Conservation (phyloP, 30 jellyfish, hydroid and myxozoan species). For the Mastigias papua region DNA sequence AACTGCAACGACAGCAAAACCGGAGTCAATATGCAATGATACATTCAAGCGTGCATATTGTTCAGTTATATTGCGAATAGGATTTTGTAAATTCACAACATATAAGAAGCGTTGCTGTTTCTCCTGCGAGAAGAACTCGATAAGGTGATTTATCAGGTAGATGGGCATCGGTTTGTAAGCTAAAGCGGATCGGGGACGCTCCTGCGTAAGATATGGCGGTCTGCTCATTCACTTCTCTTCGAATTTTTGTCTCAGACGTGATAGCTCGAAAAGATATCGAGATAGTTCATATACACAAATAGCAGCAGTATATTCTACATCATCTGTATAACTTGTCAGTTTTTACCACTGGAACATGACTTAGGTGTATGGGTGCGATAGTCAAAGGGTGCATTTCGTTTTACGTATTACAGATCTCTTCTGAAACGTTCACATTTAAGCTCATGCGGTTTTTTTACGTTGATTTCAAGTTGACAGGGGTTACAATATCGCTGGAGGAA, state of each 20-base stretch:
- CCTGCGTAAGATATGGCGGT: not conserved
- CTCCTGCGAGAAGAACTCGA: constrained; percentile 21
- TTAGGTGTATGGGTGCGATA: no score
- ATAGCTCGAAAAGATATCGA: constrained; percentile 13
- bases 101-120: constrained; percentile 61
- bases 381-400: no score
- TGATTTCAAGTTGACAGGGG: no score
- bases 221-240: not conserved
- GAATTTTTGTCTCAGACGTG: constrained; percentile 12
- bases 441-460: no score
- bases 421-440: no score
- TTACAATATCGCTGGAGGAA: no score
- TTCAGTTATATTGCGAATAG: constrained; percentile 46
- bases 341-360: no score
- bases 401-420: no score
- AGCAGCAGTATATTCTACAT: not conserved
- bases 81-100: constrained; percentile 61
- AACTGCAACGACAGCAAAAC: constrained; percentile 10
- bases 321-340: no score
- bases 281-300: not conserved
- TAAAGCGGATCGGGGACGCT: no score
- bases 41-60: constrained; percentile 49
- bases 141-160: constrained; percentile 19
- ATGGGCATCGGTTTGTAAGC: no score
- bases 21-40: constrained; percentile 35